Percentiles rank a stretch among this genome's conserved stretches.
phyloP scores from a whole-genome alignment of 1,140 invertebrate species.

The Reticulitermes speratus region DNA sequence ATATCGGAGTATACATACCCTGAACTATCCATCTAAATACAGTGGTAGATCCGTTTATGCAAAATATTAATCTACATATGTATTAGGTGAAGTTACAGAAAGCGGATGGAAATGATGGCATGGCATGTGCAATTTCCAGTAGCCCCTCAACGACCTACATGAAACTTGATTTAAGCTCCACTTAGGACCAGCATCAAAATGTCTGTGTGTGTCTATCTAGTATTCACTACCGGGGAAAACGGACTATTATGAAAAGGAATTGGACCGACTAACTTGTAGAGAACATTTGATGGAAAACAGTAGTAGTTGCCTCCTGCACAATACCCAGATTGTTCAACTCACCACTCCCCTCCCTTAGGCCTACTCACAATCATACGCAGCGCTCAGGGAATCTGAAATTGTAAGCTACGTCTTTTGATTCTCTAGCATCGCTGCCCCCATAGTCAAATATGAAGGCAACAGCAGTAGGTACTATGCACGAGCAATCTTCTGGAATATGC shows the following conservation, averaged over 20 bases:
- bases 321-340: neutral
- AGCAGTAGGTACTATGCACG: neutral
- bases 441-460: neutral
- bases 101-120: neutral
- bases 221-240: neutral
- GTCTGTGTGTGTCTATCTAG: neutral
- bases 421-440: neutral
- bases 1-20: neutral
- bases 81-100: neutral
- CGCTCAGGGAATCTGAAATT: neutral
- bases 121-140: neutral
- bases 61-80: slow-evolving; percentile 11
- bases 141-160: neutral
- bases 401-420: neutral
- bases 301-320: neutral
- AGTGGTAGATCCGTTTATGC: neutral
- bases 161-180: neutral
- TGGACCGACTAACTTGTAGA: neutral
- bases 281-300: slow-evolving; percentile 10
- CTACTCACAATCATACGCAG: neutral
- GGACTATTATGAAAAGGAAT: slow-evolving; percentile 3
- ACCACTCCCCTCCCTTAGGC: neutral
- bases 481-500: neutral
- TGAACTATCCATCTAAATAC: neutral
- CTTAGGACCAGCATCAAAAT: neutral